Evolutionary conservation across 2,888 invertebrate genomes (phyloP), one percentile per base, ranked within the genome.

Genomic region (Cheilosia soror): DNA sequence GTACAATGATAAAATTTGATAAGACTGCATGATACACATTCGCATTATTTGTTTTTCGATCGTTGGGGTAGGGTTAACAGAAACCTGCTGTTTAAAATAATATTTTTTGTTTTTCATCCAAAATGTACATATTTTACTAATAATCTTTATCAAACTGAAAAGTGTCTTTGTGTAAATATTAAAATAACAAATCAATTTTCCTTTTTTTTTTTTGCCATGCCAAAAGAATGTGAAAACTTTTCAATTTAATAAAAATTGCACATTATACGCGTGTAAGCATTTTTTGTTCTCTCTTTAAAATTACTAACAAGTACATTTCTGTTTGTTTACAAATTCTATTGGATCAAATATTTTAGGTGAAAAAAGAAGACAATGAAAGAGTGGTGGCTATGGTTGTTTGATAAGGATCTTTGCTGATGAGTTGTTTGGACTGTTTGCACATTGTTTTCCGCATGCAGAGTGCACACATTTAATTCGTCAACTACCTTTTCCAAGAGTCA

Each of bases 221-320:
- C 66, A 73, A 66, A 62, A 49, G 33, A 57, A 68, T 53, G 40
- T 57, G 42, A 25, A 72, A 33, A 62, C 78, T 79, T 73, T 83
- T 79, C 83, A 73, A 73, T 83, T 79, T 73, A 83, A 78, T 68
- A 83, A 79, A 83, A 83, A 78, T 78, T 83, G 68, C 57, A 73
- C 83, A 78, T 73, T 58, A 33, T 71, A 49, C 29, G 44, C 58
- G 11, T 4, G 27, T 5, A 27, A 1, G 20, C 13, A 25, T 62
- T 55, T 68, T 3, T 44, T 27, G 20, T 29, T 51, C 58, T 55
- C 25, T 47, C 57, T 63, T 75, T 44, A 33, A 11, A 37, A 11
- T 37, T 11, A 11, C 37, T 37, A 37, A 37, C 37, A 37, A 29
- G 29, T 4, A 37, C 11, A 37, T 37, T 20, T 37, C 37, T 37